Percentiles rank a stretch among this genome's conserved stretches.
Conservation (phyloP, 2,113 vertebrate species). For the Tetrao urogallus region DNA sequence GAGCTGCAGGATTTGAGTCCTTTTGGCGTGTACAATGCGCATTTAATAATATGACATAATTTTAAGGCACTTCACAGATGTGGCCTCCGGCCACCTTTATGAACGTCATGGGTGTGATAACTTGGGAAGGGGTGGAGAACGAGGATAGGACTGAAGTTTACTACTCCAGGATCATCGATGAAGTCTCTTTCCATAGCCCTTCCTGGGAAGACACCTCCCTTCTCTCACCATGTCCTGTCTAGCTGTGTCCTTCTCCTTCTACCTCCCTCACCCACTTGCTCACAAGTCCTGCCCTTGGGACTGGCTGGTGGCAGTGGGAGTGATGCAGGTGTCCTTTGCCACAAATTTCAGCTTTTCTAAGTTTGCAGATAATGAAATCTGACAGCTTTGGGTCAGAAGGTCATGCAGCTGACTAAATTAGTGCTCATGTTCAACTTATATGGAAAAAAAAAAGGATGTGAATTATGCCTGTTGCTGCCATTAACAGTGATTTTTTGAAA, state of each 20-base stretch:
- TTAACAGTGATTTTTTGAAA: neutral
- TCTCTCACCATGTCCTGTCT: neutral
- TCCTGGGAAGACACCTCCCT: neutral
- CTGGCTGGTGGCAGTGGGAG: neutral
- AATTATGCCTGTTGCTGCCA: neutral
- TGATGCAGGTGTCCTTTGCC: neutral
- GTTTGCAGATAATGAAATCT: neutral
- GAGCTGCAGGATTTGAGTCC: slow-evolving; percentile 6
- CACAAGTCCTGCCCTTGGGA: neutral
- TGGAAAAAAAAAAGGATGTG: neutral
- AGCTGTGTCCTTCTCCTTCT: neutral
- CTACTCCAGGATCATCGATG: neutral
- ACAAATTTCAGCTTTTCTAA: neutral
- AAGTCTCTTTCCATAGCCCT: neutral
- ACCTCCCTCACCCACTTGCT: neutral
- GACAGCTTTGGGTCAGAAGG: neutral
- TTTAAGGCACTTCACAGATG: slow-evolving; percentile 20
- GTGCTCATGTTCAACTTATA: neutral
- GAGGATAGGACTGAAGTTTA: neutral
- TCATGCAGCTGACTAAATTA: neutral
- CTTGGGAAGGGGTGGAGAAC: neutral
- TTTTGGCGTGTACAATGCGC: neutral
- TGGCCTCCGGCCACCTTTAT: slow-evolving; percentile 7
- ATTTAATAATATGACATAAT: slow-evolving; percentile 25
- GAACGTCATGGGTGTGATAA: neutral